phyloP scores from a whole-genome alignment of 2,797 vertebrate species.

The Lepus townsendii region DNA sequence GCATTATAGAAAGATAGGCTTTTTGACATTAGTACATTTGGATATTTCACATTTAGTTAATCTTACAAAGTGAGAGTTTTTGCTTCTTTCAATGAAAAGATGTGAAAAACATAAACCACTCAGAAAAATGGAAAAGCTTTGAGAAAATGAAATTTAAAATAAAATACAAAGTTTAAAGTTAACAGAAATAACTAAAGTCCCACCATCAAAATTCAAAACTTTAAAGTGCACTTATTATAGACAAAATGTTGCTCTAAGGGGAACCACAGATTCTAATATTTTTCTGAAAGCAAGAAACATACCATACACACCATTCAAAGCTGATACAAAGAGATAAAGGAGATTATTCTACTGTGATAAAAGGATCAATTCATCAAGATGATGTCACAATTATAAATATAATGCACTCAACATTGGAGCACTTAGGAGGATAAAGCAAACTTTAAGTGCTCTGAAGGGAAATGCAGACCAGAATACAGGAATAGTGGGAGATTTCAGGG shows the following conservation, averaged over 20 bases:
- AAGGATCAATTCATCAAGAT: neutral
- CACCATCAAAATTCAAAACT: conserved; percentile 31
- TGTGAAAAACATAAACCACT: conserved; percentile 8
- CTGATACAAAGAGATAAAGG: neutral
- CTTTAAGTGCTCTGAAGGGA: neutral
- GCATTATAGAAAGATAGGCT: conserved; percentile 26
- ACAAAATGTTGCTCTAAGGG: neutral
- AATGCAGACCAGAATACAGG: neutral
- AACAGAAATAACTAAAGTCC: conserved; percentile 27
- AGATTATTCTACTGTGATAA: neutral
- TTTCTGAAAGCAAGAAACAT: conserved; percentile 19
- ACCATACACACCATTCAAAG: neutral
- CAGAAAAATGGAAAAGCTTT: conserved; percentile 1
- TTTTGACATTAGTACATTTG: neutral
- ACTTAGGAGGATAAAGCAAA: neutral
- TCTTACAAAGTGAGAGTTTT: neutral
- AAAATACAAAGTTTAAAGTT: neutral
- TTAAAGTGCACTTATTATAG: neutral
- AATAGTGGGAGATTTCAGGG: neutral
- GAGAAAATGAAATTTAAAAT: conserved; percentile 33
- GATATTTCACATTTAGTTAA: conserved; percentile 31
- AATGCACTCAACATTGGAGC: neutral
- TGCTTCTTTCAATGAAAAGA: neutral
- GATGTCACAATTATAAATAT: neutral
- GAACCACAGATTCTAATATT: neutral